These are phyloP conservation scores for Erinaceus europaeus DNA, from an alignment of 2,113 vertebrate genomes.

Conservation along the genomic window DNA sequence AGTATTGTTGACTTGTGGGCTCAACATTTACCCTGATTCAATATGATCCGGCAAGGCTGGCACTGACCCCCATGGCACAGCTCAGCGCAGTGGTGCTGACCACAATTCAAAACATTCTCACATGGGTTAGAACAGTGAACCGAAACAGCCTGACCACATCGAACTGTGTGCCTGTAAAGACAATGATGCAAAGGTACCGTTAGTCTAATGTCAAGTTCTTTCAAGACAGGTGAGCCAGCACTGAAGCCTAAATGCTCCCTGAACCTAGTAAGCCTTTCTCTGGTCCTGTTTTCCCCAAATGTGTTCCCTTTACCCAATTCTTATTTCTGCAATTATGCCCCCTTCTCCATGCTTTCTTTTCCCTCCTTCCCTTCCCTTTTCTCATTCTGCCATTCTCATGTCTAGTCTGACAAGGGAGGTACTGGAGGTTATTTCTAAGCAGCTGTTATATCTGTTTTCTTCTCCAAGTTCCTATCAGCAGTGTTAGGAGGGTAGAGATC, in stretches of 20 bases:
- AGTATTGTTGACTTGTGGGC: not conserved
- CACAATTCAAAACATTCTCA: slow-evolving; percentile 90
- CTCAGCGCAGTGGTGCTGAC: slow-evolving; percentile 89
- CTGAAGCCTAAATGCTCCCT: not conserved
- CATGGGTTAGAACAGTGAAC: slow-evolving; percentile 91
- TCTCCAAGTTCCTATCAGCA: not conserved
- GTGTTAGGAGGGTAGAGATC: not conserved
- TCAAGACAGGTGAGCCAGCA: not conserved
- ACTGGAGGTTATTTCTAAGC: not conserved
- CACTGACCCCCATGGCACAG: slow-evolving; percentile 93
- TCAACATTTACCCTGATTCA: slow-evolving; percentile 88
- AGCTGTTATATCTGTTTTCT: not conserved
- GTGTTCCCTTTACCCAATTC: not conserved
- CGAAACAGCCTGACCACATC: slow-evolving; percentile 90
- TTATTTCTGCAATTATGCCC: not conserved
- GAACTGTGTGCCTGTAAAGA: slow-evolving; percentile 91
- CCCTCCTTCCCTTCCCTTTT: not conserved
- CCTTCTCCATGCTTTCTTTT: not conserved
- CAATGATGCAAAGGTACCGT: slow-evolving; percentile 1
- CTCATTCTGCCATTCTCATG: too few species aligned
- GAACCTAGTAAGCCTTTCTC: not conserved
- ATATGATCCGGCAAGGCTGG: slow-evolving; percentile 88
- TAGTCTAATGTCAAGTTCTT: slow-evolving; percentile 25
- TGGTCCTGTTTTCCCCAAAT: not conserved
- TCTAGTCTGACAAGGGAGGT: slow-evolving; percentile 6